These are phyloP conservation scores for Chaenogobius annularis DNA, from an alignment of 2,113 vertebrate genomes.

Conservation along the genomic window DNA sequence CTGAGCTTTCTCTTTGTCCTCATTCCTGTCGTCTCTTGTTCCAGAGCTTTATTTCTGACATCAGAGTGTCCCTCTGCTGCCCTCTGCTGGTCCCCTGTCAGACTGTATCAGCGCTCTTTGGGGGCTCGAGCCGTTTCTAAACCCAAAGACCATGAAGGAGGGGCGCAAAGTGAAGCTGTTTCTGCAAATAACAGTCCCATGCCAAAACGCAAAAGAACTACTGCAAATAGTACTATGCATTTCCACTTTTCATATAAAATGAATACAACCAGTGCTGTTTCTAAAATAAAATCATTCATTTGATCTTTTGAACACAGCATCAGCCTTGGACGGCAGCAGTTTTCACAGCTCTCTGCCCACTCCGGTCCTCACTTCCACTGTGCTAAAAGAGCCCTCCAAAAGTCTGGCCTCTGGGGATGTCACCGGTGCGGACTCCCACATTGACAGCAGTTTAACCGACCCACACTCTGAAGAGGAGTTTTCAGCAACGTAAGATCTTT, in stretches of 20 bases:
- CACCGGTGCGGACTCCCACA: slow-evolving; percentile 4
- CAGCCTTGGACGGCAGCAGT: slow-evolving; percentile 54
- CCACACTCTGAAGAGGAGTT: slow-evolving; percentile 67
- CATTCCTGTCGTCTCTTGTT: slow-evolving; percentile 13
- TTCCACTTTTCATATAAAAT: not conserved
- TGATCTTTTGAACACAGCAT: slow-evolving; percentile 17
- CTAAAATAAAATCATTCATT: not conserved
- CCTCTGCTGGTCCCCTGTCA: slow-evolving; percentile 71
- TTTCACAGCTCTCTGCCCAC: slow-evolving; percentile 44
- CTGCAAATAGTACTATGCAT: slow-evolving; percentile 40
- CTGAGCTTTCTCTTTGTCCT: slow-evolving; percentile 1
- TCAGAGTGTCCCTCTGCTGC: slow-evolving; percentile 56
- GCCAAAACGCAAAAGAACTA: slow-evolving; percentile 58
- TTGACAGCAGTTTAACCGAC: slow-evolving; percentile 28
- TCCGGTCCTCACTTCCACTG: slow-evolving; percentile 77
- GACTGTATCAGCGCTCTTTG: slow-evolving; percentile 77
- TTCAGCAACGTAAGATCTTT: slow-evolving; percentile 56
- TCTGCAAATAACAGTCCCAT: slow-evolving; percentile 20
- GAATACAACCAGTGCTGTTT: not conserved
- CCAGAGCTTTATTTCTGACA: slow-evolving; percentile 74
- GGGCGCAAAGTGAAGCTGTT: not conserved
- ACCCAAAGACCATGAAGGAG: slow-evolving; percentile 3
- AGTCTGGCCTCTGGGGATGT: not conserved
- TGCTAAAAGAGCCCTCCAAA: slow-evolving; percentile 45
- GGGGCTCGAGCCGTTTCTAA: slow-evolving; percentile 28